Evolutionary conservation across 35 echinoderm and acorn worm genomes (phyloP).

Genomic region (Hemicentrotus pulcherrimus): DNA sequence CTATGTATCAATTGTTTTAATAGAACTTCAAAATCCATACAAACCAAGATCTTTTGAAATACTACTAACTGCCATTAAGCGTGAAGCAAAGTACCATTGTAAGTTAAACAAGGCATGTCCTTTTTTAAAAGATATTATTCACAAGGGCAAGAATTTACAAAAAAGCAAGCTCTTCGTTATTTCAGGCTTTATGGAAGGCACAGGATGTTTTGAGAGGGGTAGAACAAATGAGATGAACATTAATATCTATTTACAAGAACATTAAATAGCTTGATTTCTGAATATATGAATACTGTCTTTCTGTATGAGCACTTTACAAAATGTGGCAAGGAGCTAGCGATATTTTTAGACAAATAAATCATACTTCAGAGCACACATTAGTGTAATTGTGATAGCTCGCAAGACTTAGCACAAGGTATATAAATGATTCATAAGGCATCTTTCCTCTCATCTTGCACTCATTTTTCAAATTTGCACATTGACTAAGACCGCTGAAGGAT

Average conservation of each 20-base stretch:
- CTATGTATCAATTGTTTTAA: too few relatives aligned
- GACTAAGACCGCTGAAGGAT: neutral
- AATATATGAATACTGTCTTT: too few relatives aligned
- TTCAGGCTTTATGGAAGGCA: neutral
- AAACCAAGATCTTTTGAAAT: too few relatives aligned
- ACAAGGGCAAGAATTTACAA: neutral
- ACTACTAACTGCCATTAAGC: too few relatives aligned
- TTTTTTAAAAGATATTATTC: neutral
- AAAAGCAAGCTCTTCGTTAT: neutral
- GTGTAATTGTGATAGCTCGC: neutral
- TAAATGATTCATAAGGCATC: neutral
- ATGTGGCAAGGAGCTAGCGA: neutral
- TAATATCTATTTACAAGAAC: too few relatives aligned
- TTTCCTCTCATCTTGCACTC: neutral
- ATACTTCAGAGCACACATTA: neutral
- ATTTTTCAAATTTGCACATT: neutral
- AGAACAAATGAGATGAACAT: too few relatives aligned
- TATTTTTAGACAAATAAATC: neutral
- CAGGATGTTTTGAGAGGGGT: neutral
- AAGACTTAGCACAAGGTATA: neutral
- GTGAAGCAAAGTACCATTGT: too few relatives aligned
- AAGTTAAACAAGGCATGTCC: neutral
- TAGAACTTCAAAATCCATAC: too few relatives aligned
- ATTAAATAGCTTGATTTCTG: too few relatives aligned
- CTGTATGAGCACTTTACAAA: neutral